phyloP scores from a whole-genome alignment of 2,888 invertebrate genomes.

The Mellilla xanthometata region DNA sequence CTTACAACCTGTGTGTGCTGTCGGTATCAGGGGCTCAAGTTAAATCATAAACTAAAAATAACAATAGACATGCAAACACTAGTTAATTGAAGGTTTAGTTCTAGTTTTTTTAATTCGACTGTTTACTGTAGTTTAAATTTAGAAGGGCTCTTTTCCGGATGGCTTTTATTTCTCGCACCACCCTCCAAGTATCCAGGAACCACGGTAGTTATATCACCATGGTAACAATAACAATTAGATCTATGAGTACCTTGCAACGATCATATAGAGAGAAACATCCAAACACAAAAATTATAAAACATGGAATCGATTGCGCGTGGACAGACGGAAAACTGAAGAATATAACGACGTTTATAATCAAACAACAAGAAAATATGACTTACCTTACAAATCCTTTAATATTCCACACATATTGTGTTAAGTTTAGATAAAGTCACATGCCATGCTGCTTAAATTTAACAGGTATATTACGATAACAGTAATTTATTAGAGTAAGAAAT shows the following conservation, averaged over 20 bases:
- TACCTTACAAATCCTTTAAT: conserved; percentile 57
- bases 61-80: conserved; percentile 71
- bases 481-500: not conserved
- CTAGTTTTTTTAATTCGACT: conserved; percentile 40
- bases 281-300: conserved; percentile 49
- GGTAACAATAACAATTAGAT: conserved; percentile 9
- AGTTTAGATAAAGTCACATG: conserved; percentile 48
- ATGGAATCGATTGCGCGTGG: conserved; percentile 75
- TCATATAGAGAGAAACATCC: conserved; percentile 36
- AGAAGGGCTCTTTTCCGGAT: conserved; percentile 34
- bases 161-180: conserved; percentile 43
- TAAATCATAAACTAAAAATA: conserved; percentile 73
- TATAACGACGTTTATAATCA: conserved; percentile 32
- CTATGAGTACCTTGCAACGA: conserved; percentile 10
- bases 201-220: conserved; percentile 24
- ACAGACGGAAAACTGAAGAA: conserved; percentile 35
- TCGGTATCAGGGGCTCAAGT: conserved; percentile 75
- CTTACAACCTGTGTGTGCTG: conserved; percentile 72
- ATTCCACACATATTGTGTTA: conserved; percentile 31
- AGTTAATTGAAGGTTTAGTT: conserved; percentile 51
- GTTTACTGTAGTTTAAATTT: conserved; percentile 35
- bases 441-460: conserved; percentile 54
- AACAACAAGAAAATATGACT: conserved; percentile 50
- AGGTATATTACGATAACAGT: conserved; percentile 7
- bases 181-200: conserved; percentile 76